Evolutionary conservation across 64 coral and sea anemone genomes (phyloP), one percentile per base, ranked within the genome.

Genomic region (Pocillopora damicornis): DNA sequence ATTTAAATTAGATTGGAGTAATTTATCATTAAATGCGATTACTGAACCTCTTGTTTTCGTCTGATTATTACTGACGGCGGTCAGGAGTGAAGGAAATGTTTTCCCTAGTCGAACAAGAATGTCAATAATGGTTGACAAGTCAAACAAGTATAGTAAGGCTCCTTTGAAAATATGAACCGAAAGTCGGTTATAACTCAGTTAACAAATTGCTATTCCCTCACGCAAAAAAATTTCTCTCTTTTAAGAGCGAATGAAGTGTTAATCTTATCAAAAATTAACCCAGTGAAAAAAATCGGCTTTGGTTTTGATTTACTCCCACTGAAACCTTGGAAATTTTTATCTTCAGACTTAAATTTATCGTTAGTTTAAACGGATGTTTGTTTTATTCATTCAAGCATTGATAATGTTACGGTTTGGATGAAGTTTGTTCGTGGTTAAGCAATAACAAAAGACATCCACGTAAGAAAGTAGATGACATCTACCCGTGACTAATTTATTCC

Each of bases 331-430:
- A 4, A 2, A n/a, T 18, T n/a, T 71, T 9, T 71, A 20, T 71
- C 3, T 22, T 23, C 5, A 11, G 20, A 71, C 67, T 9, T 11
- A 23, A 71, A 71, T 71, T 68, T 10, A 71, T 23, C n/a, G 20
- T 30, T 71, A 23, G 22, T 71, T 20, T 23, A 5, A 85, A 65
- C 81, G 81, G 81, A 85, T 85, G 81, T 85, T 85, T 85, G 58
- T 71, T 5, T 66, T n/a, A 23, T n/a, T 23, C 22, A n/a, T 25
- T 23, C 67, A n/a, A 20, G 64, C 64, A 22, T 71, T 20, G 67
- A 71, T 71, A 11, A n/a, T 67, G 0, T 83, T 83, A 35, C 61
- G 80, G 61, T 65, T 38, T 83, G 26, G 12, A 23, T 59, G 42
- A 51, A 51, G 42, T 51, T 51, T 51, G 42, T 51, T 4, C 42